Evolutionary conservation across 1,140 invertebrate species (phyloP).

Genomic region (Conus ventricosus): DNA sequence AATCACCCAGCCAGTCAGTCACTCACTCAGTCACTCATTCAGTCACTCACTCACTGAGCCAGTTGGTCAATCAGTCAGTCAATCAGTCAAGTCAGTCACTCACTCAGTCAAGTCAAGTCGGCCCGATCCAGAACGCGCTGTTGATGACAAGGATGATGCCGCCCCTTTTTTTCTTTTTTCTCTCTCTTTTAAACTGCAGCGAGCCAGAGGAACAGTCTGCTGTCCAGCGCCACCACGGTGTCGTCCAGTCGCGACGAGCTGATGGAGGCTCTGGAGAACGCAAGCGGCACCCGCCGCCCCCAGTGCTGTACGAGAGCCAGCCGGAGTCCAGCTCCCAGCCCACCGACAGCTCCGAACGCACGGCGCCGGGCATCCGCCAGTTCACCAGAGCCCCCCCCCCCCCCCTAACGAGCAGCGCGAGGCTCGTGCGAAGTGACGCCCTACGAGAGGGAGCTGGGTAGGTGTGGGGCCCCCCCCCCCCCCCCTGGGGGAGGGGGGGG

Average conservation of each 20-base stretch:
- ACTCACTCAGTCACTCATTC: too few species aligned
- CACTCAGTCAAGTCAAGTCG: too few species aligned
- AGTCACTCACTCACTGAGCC: too few species aligned
- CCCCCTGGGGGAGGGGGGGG: too few species aligned
- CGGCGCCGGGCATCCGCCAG: conserved; percentile 74
- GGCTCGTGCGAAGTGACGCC: conserved; percentile 72
- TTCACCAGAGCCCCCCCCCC: conserved; percentile 75
- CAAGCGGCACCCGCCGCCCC: conserved; percentile 63
- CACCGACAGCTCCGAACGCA: conserved; percentile 69
- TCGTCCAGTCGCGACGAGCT: conserved; percentile 75
- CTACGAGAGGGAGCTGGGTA: conserved; percentile 52
- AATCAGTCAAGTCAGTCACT: too few species aligned
- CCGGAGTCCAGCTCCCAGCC: conserved; percentile 66
- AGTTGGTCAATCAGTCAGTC: too few species aligned
- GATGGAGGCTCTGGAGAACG: conserved; percentile 73
- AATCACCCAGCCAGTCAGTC: too few species aligned
- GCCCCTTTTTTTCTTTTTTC: too few species aligned
- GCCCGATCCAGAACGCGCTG: too few species aligned
- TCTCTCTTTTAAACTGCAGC: conserved; percentile 39
- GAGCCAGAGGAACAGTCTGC: conserved; percentile 68
- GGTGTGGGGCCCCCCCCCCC: background rate
- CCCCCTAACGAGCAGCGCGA: conserved; percentile 75
- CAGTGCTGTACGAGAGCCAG: conserved; percentile 65
- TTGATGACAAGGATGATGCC: too few species aligned
- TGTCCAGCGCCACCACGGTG: conserved; percentile 71